These are phyloP conservation scores for Caenorhabditis zanzibari DNA, from an alignment of 2,888 invertebrate species.

Conservation along the genomic window DNA sequence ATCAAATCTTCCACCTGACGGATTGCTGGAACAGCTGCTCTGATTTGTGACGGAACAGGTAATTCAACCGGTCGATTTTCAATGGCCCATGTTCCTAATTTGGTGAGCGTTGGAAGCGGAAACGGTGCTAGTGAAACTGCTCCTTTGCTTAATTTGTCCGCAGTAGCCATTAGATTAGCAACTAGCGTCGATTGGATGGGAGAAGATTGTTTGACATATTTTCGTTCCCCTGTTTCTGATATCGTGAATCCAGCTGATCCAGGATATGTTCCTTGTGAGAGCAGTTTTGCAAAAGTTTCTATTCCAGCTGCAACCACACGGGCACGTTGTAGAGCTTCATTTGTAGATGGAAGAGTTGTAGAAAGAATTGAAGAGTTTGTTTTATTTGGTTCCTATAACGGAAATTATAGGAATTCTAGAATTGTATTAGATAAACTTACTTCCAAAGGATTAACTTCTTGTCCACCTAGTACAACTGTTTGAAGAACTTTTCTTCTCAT, in stretches of 20 bases:
- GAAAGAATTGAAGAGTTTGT: conserved; percentile 51
- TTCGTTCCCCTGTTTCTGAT: conserved; percentile 63
- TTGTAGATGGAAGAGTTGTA: conserved; percentile 38
- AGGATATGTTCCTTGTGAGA: conserved; percentile 72
- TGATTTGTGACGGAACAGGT: conserved; percentile 56
- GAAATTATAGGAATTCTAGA: background rate
- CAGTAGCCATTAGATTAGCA: conserved; percentile 60
- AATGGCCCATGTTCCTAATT: conserved; percentile 52
- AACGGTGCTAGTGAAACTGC: conserved; percentile 58
- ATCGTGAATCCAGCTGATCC: conserved; percentile 76
- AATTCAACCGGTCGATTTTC: conserved; percentile 39
- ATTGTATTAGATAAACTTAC: conserved; percentile 2
- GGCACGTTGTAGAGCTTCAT: conserved; percentile 71
- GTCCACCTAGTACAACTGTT: conserved; percentile 73
- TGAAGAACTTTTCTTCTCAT: conserved; percentile 68
- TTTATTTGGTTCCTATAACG: conserved; percentile 55
- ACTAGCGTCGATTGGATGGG: conserved; percentile 44
- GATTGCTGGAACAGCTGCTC: conserved; percentile 41
- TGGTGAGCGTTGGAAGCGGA: conserved; percentile 60
- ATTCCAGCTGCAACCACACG: conserved; percentile 75
- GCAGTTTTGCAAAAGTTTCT: conserved; percentile 73
- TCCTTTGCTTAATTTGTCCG: conserved; percentile 64
- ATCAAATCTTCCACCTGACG: conserved; percentile 44
- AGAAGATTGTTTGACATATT: conserved; percentile 30
- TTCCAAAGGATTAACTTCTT: conserved; percentile 71